Evolutionary conservation across 2,113 vertebrate genomes (phyloP).

Genomic region (Anguilla japonica): DNA sequence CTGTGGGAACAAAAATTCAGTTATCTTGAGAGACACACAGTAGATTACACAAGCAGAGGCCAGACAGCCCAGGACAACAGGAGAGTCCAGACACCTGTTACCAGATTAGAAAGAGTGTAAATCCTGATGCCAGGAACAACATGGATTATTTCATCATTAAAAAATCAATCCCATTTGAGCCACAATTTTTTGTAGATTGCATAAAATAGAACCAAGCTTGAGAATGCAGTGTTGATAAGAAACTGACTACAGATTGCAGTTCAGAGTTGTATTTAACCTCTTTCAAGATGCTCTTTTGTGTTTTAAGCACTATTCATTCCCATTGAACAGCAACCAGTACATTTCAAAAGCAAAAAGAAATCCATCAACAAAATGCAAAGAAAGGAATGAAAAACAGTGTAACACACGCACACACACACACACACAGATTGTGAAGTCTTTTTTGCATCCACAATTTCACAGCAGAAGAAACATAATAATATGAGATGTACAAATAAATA

Average conservation of each 20-base stretch:
- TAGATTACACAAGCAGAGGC: background rate
- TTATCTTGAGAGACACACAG: no score
- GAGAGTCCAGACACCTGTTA: background rate
- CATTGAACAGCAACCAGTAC: background rate
- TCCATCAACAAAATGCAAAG: no score
- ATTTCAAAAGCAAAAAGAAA: background rate
- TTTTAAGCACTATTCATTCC: background rate
- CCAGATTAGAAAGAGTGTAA: background rate
- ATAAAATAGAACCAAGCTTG: background rate
- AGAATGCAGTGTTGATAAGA: background rate
- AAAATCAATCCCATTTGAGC: background rate
- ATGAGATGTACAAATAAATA: background rate
- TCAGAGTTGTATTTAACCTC: no score
- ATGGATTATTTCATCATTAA: background rate
- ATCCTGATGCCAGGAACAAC: background rate
- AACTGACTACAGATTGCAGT: no score
- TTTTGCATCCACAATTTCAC: background rate
- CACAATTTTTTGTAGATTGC: background rate
- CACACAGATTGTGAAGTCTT: background rate
- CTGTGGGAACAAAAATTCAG: no score
- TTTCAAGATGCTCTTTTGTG: no score
- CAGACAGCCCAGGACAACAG: background rate
- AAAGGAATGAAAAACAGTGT: background rate
- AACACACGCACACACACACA: background rate
- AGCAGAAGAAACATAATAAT: background rate